phyloP scores from a whole-genome alignment of 2,888 invertebrate genomes.

The Hyposoter didymator region DNA sequence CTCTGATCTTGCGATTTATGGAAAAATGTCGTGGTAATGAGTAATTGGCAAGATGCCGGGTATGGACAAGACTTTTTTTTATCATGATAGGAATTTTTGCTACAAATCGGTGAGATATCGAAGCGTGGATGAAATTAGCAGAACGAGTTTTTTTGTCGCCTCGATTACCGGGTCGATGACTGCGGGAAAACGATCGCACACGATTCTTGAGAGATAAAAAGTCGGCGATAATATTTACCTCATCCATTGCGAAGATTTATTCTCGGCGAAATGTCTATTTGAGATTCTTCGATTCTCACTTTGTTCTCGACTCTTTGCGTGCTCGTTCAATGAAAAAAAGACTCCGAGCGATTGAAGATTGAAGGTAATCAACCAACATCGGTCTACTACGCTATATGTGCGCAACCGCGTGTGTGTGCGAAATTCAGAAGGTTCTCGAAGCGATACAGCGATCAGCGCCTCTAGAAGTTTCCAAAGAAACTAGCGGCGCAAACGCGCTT shows the following conservation, averaged over 20 bases:
- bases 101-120: not conserved
- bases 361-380: constrained; percentile 48
- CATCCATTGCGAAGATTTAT: constrained; percentile 49
- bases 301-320: constrained; percentile 38
- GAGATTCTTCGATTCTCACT: constrained; percentile 11
- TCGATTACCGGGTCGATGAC: constrained; percentile 15
- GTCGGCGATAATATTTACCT: constrained; percentile 49
- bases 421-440: constrained; percentile 65
- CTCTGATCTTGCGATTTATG: not conserved
- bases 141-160: not conserved
- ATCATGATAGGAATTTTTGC: not conserved
- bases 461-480: constrained; percentile 54
- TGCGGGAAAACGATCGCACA: not conserved
- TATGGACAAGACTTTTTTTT: not conserved
- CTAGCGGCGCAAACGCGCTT: not conserved
- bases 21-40: not conserved
- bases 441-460: constrained; percentile 45
- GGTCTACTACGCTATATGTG: constrained; percentile 34
- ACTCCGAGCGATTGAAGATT: constrained; percentile 56
- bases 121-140: not conserved
- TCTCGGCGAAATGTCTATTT: constrained; percentile 33
- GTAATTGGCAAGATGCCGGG: not conserved
- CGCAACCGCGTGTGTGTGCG: constrained; percentile 37
- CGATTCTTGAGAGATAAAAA: not conserved
- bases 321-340: constrained; percentile 26